Evolutionary conservation across 2,797 vertebrate species (phyloP), one percentile per base, ranked within the genome.

Genomic region (Liasis olivaceus): DNA sequence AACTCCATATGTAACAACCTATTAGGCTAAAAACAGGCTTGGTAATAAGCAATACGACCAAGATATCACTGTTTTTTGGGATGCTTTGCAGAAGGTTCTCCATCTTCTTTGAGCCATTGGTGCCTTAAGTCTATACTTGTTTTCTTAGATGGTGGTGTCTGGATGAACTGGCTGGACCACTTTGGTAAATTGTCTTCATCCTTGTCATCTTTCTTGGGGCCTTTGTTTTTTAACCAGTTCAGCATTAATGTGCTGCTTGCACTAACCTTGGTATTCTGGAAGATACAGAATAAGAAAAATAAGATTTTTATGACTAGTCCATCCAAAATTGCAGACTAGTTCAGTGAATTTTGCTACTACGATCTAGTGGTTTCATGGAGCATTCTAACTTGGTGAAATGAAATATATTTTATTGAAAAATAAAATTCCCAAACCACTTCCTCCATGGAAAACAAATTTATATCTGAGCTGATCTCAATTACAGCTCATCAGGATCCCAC

Each of bases 211-310:
- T 99, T 99, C 91, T 96, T 96, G 9, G 98, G 97, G 5, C 97
- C 96, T 28, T 96, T 94, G 60, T 93, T 98, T 93, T 97, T 97
- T 94, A 99, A 97, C 99, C 99, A 99, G 72, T 96, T 97, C 96
- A 96, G 96, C 99, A 99, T 98, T 96, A 91, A 97, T 96, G 98
- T 98, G 95, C 98, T 98, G 95, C 98, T 98, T n/a, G 97, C 97
- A 51, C 98, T 98, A 6, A 96, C 93, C 90, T 97, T 98, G 62
- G 95, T 90, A 90, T 98, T 98, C 99, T 99, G 59, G 72, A 85
- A 90, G 91, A 95, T 17, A 96, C 81, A 92, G 66, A 88, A 91
- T 5, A 90, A 63, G 89, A 56, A 91, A 63, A 85, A 91, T 56
- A 91, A 64, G 31, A 89, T 26, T 87, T 69, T 60, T 84, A 5